Percentiles rank a stretch among this genome's conserved stretches.
These are phyloP conservation scores for Cyaniris semiargus DNA, from an alignment of 2,888 invertebrate genomes.

Conservation along the genomic window DNA sequence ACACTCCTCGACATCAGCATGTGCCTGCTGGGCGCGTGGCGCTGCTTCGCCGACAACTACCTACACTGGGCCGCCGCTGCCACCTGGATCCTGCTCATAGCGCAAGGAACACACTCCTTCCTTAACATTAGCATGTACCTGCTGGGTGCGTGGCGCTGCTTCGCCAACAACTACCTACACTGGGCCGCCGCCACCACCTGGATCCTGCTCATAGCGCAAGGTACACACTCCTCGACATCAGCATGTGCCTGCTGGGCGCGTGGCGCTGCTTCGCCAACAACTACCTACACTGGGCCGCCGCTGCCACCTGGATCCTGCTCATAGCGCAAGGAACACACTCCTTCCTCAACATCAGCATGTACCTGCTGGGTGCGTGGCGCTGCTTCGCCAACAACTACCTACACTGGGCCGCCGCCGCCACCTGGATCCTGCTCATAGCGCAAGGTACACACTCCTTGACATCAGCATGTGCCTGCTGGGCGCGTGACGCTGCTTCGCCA, in stretches of 20 bases:
- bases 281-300: constrained; percentile 95
- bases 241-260: constrained; percentile 90
- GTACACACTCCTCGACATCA: constrained; percentile 86
- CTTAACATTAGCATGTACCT: constrained; percentile 90
- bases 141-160: constrained; percentile 93
- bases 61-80: constrained; percentile 75
- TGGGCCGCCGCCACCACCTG: constrained; percentile 96
- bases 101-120: too few relatives aligned
- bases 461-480: constrained; percentile 89
- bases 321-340: constrained; percentile 88
- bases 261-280: constrained; percentile 96
- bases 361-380: constrained; percentile 91
- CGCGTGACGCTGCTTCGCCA: constrained; percentile 94
- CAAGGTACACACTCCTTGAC: constrained; percentile 93
- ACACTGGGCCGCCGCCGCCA: constrained; percentile 94
- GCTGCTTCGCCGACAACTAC: constrained; percentile 86
- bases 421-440: constrained; percentile 92
- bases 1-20: constrained; percentile 86
- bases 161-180: constrained; percentile 95
- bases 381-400: constrained; percentile 96
- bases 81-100: too few relatives aligned
- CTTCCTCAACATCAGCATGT: constrained; percentile 90
- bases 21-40: constrained; percentile 91
- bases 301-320: constrained; percentile 93
- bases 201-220: constrained; percentile 92